Evolutionary conservation across 2,113 vertebrate species (phyloP).

Genomic region (Phalacrocorax brasilianus): DNA sequence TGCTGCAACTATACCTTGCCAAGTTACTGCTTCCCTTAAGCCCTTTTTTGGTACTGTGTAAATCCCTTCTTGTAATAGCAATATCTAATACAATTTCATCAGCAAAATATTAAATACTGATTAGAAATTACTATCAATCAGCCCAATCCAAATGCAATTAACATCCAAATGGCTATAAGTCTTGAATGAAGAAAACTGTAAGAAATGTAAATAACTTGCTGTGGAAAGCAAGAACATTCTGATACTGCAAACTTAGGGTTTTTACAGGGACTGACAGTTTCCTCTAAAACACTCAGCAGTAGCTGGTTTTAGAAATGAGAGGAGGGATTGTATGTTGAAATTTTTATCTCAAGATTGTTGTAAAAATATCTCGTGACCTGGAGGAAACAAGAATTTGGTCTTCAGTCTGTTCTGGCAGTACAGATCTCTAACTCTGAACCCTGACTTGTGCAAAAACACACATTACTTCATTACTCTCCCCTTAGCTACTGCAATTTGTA

Average conservation of each 20-base stretch:
- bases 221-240: not conserved
- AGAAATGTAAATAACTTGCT: not conserved
- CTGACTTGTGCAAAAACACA: not conserved
- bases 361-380: not conserved
- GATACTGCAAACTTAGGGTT: not conserved
- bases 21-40: not conserved
- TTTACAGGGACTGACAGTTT: not conserved
- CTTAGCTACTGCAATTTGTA: not conserved
- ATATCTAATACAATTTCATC: not conserved
- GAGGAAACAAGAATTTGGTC: not conserved
- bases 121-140: not conserved
- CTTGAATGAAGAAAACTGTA: not conserved
- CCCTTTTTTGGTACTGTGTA: not conserved
- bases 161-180: not conserved
- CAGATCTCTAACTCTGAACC: not conserved
- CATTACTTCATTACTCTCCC: not conserved
- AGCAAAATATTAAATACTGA: not conserved
- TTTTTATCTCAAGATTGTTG: not conserved
- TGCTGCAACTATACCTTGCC: not conserved
- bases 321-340: not conserved
- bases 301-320: not conserved
- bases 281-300: not conserved
- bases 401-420: not conserved
- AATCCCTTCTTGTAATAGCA: not conserved
- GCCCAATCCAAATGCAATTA: not conserved